Percentiles rank a stretch among this genome's conserved stretches.
phyloP scores from a whole-genome alignment of 2,888 invertebrate genomes.

The Vanessa cardui region DNA sequence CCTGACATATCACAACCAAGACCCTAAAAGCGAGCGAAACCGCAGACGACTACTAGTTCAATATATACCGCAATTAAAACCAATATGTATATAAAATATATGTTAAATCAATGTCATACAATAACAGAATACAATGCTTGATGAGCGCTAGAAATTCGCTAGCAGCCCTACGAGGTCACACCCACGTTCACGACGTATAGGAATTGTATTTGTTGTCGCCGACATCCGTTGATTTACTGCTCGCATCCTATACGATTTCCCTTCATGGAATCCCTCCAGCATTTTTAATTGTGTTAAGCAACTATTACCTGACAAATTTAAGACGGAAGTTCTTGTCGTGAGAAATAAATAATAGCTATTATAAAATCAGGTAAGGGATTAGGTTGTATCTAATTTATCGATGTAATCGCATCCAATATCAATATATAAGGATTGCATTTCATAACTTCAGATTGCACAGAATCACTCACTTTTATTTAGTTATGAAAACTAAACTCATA shows the following conservation, averaged over 20 bases:
- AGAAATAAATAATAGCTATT: slow-evolving; percentile 12
- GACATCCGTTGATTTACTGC: slow-evolving; percentile 75
- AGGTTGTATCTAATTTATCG: background rate
- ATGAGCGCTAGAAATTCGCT: slow-evolving; percentile 12
- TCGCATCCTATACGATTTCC: slow-evolving; percentile 65
- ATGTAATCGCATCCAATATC: background rate
- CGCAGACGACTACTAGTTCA: too few relatives aligned
- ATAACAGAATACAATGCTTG: too few relatives aligned
- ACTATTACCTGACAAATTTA: slow-evolving; percentile 31
- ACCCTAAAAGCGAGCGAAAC: too few relatives aligned
- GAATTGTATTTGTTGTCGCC: slow-evolving; percentile 69
- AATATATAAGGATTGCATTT: background rate
- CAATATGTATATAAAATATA: too few relatives aligned
- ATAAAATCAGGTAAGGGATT: background rate
- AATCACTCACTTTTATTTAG: too few relatives aligned
- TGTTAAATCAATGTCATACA: too few relatives aligned
- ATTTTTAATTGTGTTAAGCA: slow-evolving; percentile 50
- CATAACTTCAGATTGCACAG: too few relatives aligned
- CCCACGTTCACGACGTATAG: slow-evolving; percentile 41
- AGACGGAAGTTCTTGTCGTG: slow-evolving; percentile 27
- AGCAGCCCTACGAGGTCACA: slow-evolving; percentile 28
- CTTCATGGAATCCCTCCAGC: slow-evolving; percentile 55
- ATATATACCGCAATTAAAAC: too few relatives aligned
- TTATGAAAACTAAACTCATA: too few relatives aligned
- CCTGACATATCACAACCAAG: too few relatives aligned